Conservation (phyloP, 2,888 invertebrate genomes). For the Phalera bucephala region DNA sequence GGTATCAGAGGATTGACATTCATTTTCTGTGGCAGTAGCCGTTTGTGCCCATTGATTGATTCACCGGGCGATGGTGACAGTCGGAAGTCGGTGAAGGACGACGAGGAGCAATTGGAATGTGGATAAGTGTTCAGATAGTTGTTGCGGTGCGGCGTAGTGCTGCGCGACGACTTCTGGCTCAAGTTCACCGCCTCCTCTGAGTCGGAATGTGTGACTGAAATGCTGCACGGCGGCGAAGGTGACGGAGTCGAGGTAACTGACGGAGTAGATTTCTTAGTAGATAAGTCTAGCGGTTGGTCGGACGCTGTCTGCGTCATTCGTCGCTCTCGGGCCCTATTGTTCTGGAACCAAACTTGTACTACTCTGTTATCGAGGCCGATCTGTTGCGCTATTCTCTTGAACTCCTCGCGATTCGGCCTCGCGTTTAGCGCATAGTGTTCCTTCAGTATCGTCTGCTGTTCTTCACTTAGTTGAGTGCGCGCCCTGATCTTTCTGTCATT, state of each 20-base stretch:
- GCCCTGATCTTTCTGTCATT: constrained; percentile 93
- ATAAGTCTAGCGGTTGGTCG: constrained; percentile 95
- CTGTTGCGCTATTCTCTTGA: constrained; percentile 92
- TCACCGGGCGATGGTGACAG: constrained; percentile 79
- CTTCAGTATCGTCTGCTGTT: constrained; percentile 94
- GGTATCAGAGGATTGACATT: constrained; percentile 79
- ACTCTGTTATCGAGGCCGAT: constrained; percentile 90
- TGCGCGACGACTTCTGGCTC: constrained; percentile 87
- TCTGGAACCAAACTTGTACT: constrained; percentile 98
- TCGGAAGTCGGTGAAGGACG: constrained; percentile 74
- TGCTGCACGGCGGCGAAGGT: constrained; percentile 85
- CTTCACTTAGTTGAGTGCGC: constrained; percentile 96
- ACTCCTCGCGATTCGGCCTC: constrained; percentile 96
- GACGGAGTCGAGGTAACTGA: constrained; percentile 83
- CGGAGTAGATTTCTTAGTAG: constrained; percentile 88
- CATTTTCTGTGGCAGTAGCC: constrained; percentile 54
- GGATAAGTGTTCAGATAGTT: constrained; percentile 78
- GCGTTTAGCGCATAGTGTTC: constrained; percentile 95
- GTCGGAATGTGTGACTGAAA: constrained; percentile 85
- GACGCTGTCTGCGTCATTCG: constrained; percentile 78
- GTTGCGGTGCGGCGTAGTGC: constrained; percentile 82
- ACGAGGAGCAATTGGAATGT: constrained; percentile 85
- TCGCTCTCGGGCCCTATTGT: constrained; percentile 94
- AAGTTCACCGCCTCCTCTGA: constrained; percentile 90
- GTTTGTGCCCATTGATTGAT: constrained; percentile 58